Conservation (phyloP, 2,113 vertebrate species). For the Pyxicephalus adspersus region DNA sequence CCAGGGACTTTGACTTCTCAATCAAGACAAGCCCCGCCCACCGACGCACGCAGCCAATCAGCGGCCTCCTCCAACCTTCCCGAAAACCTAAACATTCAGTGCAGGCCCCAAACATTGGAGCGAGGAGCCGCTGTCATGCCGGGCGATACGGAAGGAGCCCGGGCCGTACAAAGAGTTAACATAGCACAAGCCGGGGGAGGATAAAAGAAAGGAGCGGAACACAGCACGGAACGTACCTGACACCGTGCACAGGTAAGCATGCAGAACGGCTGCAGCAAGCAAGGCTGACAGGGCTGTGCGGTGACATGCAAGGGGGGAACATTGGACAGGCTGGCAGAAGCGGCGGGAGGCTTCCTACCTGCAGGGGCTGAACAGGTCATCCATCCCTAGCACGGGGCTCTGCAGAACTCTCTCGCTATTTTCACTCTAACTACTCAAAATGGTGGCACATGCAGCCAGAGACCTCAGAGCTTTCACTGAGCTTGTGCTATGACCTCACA, state of each 20-base stretch:
- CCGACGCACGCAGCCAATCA: slow-evolving; percentile 79
- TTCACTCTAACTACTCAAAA: slow-evolving; percentile 92
- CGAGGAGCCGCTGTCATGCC: slow-evolving; percentile 18
- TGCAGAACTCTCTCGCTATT: slow-evolving; percentile 74
- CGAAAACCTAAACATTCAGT: slow-evolving; percentile 70
- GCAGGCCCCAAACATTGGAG: slow-evolving; percentile 62
- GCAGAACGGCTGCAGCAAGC: slow-evolving; percentile 55
- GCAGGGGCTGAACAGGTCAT: slow-evolving; percentile 91
- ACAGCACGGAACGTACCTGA: slow-evolving; percentile 51
- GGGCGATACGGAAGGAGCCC: slow-evolving; percentile 6
- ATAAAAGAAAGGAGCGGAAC: background rate
- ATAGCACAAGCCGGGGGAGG: too few relatives aligned
- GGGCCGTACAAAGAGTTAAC: too few relatives aligned
- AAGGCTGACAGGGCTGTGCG: slow-evolving; percentile 50
- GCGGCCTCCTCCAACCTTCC: slow-evolving; percentile 71
- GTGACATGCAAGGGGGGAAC: slow-evolving; percentile 62
- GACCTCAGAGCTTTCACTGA: slow-evolving; percentile 84
- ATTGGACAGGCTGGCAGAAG: slow-evolving; percentile 52
- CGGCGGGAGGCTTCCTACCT: slow-evolving; percentile 87
- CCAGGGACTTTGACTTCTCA: slow-evolving; percentile 66
- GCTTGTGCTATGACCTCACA: slow-evolving; percentile 98
- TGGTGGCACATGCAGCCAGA: slow-evolving; percentile 92
- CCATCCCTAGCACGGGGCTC: slow-evolving; percentile 86
- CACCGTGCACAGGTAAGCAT: slow-evolving; percentile 53
- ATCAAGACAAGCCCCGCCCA: slow-evolving; percentile 76